Percentiles rank a stretch among this genome's conserved stretches.
Conservation (phyloP, 1,140 invertebrate genomes). For the Diuraphis noxia region DNA sequence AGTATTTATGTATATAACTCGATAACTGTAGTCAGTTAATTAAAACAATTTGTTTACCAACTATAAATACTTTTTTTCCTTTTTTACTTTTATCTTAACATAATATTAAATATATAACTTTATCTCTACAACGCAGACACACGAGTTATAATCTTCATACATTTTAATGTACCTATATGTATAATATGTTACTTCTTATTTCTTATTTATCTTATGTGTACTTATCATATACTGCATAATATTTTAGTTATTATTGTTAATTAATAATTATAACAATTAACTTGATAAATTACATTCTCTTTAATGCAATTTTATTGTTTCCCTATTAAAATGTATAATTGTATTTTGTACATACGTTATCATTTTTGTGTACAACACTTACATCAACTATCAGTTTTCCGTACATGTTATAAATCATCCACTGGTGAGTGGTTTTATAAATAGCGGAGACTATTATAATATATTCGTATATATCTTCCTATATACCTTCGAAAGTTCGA, state of each 20-base stretch:
- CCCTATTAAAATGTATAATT: not conserved
- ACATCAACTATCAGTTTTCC: not conserved
- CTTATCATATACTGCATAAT: no score
- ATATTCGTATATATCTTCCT: not conserved
- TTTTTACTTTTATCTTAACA: no score
- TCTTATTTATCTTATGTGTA: no score
- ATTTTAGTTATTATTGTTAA: not conserved
- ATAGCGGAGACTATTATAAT: not conserved
- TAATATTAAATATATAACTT: no score
- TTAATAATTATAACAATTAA: not conserved
- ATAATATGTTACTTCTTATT: no score
- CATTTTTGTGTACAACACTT: not conserved
- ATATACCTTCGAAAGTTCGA: not conserved
- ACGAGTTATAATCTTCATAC: no score
- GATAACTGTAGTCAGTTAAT: not conserved
- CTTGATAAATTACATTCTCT: not conserved
- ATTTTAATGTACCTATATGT: no score
- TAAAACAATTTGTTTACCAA: not conserved
- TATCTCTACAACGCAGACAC: no score
- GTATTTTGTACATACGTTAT: no score
- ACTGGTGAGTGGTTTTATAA: not conserved
- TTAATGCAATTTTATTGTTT: not conserved
- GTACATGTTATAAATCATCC: not conserved
- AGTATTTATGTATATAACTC: no score
- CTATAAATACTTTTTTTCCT: no score